Conservation (phyloP, 2,888 invertebrate species). For the Drosophila austrosaltans region DNA sequence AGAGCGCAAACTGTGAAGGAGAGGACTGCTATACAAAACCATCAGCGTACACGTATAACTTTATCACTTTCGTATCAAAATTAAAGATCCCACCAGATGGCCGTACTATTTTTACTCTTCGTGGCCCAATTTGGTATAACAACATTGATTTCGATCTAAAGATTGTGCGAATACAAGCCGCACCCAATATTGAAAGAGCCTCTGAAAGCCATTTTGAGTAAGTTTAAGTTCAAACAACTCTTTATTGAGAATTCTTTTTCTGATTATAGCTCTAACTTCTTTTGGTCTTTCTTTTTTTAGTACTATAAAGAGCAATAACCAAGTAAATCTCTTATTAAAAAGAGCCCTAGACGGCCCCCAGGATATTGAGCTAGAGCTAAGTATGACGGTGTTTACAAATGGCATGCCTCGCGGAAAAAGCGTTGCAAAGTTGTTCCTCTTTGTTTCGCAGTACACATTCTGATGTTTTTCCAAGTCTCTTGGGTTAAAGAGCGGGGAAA, state of each 20-base stretch:
- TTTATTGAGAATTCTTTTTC: conserved; percentile 9
- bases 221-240: conserved; percentile 61
- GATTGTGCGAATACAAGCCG: conserved; percentile 87
- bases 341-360: conserved; percentile 93
- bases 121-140: conserved; percentile 89
- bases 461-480: conserved; percentile 81
- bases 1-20: conserved; percentile 88
- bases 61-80: conserved; percentile 95
- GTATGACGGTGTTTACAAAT: conserved; percentile 91
- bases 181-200: conserved; percentile 86
- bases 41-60: conserved; percentile 95
- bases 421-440: conserved; percentile 92
- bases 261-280: background rate
- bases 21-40: conserved; percentile 92
- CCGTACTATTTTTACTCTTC: conserved; percentile 92
- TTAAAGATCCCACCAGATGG: conserved; percentile 87
- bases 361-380: conserved; percentile 93
- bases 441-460: conserved; percentile 92
- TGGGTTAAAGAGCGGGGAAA: background rate
- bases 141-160: conserved; percentile 91
- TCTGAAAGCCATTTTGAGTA: conserved; percentile 86
- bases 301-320: conserved; percentile 85
- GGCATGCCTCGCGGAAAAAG: conserved; percentile 91
- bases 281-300: conserved; percentile 78
- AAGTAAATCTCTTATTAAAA: conserved; percentile 90